A percentile compares a stretch with the other conserved stretches of the same genome.
Evolutionary conservation across 2,797 vertebrate species (phyloP).

Genomic region (Onychomys torridus): DNA sequence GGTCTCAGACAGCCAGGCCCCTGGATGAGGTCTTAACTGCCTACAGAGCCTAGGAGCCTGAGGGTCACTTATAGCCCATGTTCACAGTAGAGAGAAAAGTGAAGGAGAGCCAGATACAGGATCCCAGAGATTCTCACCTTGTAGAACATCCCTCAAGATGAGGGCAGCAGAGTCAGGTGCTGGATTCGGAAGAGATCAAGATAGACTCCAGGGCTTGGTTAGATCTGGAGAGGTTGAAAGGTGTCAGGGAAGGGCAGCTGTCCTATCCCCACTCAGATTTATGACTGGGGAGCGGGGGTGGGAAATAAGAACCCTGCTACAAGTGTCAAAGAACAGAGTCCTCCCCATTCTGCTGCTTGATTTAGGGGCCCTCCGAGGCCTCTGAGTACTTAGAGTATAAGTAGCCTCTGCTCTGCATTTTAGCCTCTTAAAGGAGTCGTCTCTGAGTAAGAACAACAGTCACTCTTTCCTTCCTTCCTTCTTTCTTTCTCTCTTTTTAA

Average conservation of each 20-base stretch:
- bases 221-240: background rate
- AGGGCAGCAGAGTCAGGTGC: background rate
- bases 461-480: background rate
- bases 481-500: background rate
- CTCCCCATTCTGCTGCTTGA: background rate
- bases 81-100: background rate
- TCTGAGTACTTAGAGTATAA: background rate
- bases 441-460: background rate
- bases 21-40: background rate
- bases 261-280: background rate
- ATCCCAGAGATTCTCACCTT: too few species aligned
- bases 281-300: background rate
- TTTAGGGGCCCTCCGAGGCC: too few species aligned
- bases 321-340: background rate
- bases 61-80: background rate
- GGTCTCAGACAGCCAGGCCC: background rate
- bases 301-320: background rate
- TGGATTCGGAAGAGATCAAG: background rate
- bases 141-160: background rate
- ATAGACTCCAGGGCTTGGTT: background rate
- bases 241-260: background rate
- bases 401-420: background rate
- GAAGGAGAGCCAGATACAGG: rapidly evolving
- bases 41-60: too few species aligned
- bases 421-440: background rate